Evolutionary conservation across 2,888 invertebrate species (phyloP), one percentile per base, ranked within the genome.

Genomic region (Latrodectus elegans): DNA sequence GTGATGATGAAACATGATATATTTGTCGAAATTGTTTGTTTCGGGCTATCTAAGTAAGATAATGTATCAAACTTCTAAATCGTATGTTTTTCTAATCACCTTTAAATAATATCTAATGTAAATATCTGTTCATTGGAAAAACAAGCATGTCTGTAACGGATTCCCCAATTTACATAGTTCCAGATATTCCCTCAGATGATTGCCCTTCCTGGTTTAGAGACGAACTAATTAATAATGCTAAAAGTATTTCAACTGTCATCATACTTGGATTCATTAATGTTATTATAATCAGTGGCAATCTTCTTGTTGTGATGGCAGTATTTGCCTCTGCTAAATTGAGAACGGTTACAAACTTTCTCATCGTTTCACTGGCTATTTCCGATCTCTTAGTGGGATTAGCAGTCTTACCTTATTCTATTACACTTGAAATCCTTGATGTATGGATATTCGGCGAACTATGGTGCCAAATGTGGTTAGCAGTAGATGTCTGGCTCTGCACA

Each of bases 401-500:
- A 38, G 98, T 99, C 75, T 94, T 99, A 91, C 99, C 99, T 1
- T 99, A 99, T 93, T 97, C 98, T 51, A 96, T 98, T 80, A 96
- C 97, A 38, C 96, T 97, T 94, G 97, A 98, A 93, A 97, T 90
- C 22, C 82, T 90, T 92, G 94, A 97, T 95, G 95, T 97, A 92
- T 99, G 99, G 99, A 96, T 98, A 91, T 99, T 98, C 92, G 98
- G 99, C 76, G 96, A 96, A 92, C 94, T 97, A 71, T 98, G 98
- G 97, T 99, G 99, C 93, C 96, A 96, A 89, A 95, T 97, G 90
- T 99, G 99, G 99, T 94, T 99, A 89, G 98, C 99, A 0, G 95
- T 98, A 84, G 99, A 99, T 93, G 99, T 99, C 14, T 98, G 98
- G 97, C 96, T 99, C 96, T 99, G 98, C 93, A 99, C 99, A 0